Evolutionary conservation across 2,888 invertebrate genomes (phyloP), one percentile per base, ranked within the genome.

Genomic region (Macrosiphum euphorbiae): DNA sequence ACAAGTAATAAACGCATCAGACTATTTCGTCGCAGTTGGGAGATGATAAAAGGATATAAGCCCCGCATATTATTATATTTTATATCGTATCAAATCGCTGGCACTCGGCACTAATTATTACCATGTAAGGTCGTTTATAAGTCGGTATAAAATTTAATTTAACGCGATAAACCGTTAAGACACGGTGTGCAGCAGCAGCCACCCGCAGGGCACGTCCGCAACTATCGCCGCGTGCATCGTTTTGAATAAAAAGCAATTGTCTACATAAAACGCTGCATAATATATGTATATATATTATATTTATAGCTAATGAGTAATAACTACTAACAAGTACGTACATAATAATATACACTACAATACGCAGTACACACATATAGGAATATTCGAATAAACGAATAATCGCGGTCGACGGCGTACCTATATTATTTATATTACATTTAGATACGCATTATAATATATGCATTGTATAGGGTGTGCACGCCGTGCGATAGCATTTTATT

Each of bases 101-200:
- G 78, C 78, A 41, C 78, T 20, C 35, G 67, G 78, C 35, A 78
- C 78, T 78, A 78, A 87, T 50, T 50, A n/a, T 55, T 26, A 58
- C 88, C 55, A 35, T 88, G 41, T 88, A 41, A 26, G 88, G 52
- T 55, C 52, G 88, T 88, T 88, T 55, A 58, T 88, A 41, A 16
- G 55, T 41, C 35, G 24, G 55, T 26, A 28, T 26, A 26, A 41
- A 55, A 88, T 58, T 35, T 41, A 88, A 58, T 58, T 55, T 58
- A 88, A 88, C 35, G 3, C 13, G 55, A 88, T 88, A 58, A 41
- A 58, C 52, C 55, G 88, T 55, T 78, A 41, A 20, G 35, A 78
- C 35, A 78, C 35, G 78, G 35, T 2, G 78, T 7, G 78, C 35
- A 8, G 35, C 20, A 78, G 78, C 35, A 7, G 35, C 78, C 78